Evolutionary conservation across 2,888 invertebrate genomes (phyloP).

Genomic region (Hypsopygia costalis): DNA sequence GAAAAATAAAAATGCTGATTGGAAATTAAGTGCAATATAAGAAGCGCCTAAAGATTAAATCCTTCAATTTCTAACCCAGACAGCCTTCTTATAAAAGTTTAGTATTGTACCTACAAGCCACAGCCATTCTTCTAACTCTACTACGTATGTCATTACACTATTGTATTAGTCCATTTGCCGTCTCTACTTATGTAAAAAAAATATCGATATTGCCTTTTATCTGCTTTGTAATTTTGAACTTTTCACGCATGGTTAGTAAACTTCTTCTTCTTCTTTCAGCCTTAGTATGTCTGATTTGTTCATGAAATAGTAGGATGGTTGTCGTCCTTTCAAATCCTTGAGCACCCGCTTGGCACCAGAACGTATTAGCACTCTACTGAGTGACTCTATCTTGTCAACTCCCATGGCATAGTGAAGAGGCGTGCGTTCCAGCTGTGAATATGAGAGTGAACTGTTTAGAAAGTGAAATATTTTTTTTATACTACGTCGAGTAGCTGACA

Average conservation of each 20-base stretch:
- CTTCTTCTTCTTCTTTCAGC: slow-evolving; percentile 91
- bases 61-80: slow-evolving; percentile 20
- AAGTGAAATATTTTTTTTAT: too few relatives aligned
- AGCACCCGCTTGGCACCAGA: slow-evolving; percentile 91
- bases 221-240: background rate
- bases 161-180: background rate
- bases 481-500: too few relatives aligned
- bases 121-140: slow-evolving; percentile 23
- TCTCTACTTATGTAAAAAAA: background rate
- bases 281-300: slow-evolving; percentile 93
- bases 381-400: slow-evolving; percentile 89
- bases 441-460: too few relatives aligned
- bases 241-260: slow-evolving; percentile 52
- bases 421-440: slow-evolving; percentile 89
- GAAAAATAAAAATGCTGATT: slow-evolving; percentile 24
- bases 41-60: slow-evolving; percentile 36
- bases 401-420: slow-evolving; percentile 96
- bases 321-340: slow-evolving; percentile 93
- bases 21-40: slow-evolving; percentile 42
- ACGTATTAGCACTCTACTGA: slow-evolving; percentile 89
- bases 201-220: too few relatives aligned
- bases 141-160: background rate
- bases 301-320: slow-evolving; percentile 95
- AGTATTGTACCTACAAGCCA: slow-evolving; percentile 20
- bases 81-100: slow-evolving; percentile 26